Base-by-base conservation (phyloP, 2,888 invertebrate species). In the Pollenia griseotomentosa region DNA sequence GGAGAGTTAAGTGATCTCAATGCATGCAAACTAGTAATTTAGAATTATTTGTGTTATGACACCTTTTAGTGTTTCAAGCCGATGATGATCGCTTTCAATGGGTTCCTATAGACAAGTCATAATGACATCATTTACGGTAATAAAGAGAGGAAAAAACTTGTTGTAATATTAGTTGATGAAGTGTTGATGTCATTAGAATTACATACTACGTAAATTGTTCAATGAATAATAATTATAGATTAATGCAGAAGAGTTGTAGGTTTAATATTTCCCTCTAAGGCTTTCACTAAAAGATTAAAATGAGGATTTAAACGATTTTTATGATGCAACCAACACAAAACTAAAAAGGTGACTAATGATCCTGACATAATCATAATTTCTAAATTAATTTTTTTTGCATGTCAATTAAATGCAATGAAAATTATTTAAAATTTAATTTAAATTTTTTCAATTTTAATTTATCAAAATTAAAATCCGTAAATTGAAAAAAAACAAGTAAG, bases 11-110 rank as follows among this genome's bases (percentile, higher is more conserved):
- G 55, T 78, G 75, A 68, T 63, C 63, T 75, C 51, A 46, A 33
- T 61, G 70, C 87, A 84, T 87, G 87, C 77, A 84, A 87, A 84
- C 68, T 74, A 51, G 53, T 78, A 84, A 87, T 87, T 87, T 74
- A 68, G 74, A 74, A 82, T 82, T 59, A 68, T 79, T 81, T 74
- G 66, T 57, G 51, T 84, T 81, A 48, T 81, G 73, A 78, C 83
- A 87, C 87, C 83, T 87, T 73, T 63, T 59, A 75, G 23, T 57
- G n/a, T 70, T 75, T 65, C 40, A 40, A 46, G 40, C 40, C 40
- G 6, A 33, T 71, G 59, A 68, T 75, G 68, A 82, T 75, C 75
- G 19, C 46, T 68, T 57, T 19, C 59, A 78, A 73, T 84, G 57
- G 66, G n/a, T 46, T 59, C n/a, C 33, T 19, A 66, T 19, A 61